Evolutionary conservation across 2,888 invertebrate genomes (phyloP).

Genomic region (Germaria angustata): DNA sequence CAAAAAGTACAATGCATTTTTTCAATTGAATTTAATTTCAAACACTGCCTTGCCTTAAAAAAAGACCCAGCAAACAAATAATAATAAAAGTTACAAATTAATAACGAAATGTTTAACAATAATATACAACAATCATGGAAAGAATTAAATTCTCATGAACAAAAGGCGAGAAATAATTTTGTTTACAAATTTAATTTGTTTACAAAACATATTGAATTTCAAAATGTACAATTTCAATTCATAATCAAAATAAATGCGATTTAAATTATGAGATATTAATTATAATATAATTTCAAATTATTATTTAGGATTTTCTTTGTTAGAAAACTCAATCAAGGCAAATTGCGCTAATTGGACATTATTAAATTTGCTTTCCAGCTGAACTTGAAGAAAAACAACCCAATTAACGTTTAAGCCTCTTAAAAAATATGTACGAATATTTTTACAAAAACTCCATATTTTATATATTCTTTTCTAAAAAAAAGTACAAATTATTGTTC

Average conservation of each 20-base stretch:
- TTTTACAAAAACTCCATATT: no score
- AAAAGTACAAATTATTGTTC: no score
- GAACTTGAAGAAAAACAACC: no score
- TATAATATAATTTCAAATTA: background rate
- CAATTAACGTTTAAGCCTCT: no score
- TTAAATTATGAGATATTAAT: background rate
- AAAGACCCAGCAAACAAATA: constrained; percentile 1
- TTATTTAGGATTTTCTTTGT: no score
- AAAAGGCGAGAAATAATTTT: no score
- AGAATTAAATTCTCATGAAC: background rate
- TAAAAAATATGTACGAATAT: no score
- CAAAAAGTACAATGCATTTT: background rate
- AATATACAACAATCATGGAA: background rate
- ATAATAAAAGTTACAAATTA: constrained; percentile 5
- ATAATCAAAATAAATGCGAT: background rate
- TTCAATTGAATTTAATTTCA: background rate
- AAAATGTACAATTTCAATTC: background rate
- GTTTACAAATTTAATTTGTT: no score
- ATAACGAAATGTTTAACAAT: background rate
- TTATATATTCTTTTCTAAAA: no score
- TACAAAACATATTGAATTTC: constrained; percentile 9
- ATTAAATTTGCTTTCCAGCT: no score
- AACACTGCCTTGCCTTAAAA: background rate
- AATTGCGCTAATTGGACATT: no score
- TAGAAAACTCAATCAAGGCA: no score